Percentiles rank a stretch among this genome's conserved stretches.
phyloP scores from a whole-genome alignment of 2,113 vertebrate genomes.

The Coreoperca whiteheadi region DNA sequence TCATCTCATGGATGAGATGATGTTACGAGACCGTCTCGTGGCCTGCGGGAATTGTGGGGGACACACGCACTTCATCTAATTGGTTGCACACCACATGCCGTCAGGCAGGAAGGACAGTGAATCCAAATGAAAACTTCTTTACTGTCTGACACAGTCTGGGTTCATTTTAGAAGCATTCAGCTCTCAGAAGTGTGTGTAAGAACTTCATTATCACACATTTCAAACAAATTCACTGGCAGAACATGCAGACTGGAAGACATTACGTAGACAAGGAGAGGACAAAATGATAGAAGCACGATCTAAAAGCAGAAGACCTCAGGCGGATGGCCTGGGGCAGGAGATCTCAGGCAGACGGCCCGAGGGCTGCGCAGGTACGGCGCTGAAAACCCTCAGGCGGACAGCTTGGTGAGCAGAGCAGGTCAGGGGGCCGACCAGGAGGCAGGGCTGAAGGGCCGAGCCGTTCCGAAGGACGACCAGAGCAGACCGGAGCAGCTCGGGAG shows the following conservation, averaged over 20 bases:
- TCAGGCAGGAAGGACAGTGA: neutral
- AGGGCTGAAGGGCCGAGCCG: no score
- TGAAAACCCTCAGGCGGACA: no score
- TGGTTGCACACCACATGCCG: conserved; percentile 12
- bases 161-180: conserved; percentile 2
- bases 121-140: neutral
- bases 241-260: neutral
- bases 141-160: neutral
- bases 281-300: neutral
- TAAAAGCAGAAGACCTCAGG: neutral
- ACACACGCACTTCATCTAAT: conserved; percentile 22
- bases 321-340: no score
- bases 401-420: no score
- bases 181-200: neutral
- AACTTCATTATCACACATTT: conserved; percentile 5
- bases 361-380: no score
- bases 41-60: conserved; percentile 4
- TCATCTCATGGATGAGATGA: neutral
- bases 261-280: neutral
- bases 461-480: no score
- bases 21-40: neutral
- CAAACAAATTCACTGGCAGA: neutral
- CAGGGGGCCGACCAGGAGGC: no score
- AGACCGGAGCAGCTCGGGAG: no score
- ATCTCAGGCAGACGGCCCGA: no score